Percentiles rank a stretch among this genome's conserved stretches.
These are phyloP conservation scores for Nesidiocoris tenuis DNA, from an alignment of 2,888 invertebrate species.

Conservation along the genomic window DNA sequence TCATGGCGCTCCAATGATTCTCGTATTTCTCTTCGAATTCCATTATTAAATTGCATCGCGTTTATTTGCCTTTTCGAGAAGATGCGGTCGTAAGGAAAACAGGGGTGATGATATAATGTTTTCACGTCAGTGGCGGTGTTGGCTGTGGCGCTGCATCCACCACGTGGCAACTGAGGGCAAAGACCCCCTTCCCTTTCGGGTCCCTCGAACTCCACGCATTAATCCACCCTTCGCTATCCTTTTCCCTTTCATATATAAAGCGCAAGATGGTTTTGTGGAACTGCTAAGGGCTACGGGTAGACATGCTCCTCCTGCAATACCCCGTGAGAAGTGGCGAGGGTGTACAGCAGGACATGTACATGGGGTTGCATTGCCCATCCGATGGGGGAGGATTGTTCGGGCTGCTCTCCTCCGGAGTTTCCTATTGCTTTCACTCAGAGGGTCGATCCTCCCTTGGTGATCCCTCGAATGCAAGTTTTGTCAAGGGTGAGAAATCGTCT, in stretches of 20 bases:
- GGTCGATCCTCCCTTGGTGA: not conserved
- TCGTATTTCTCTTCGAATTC: no score
- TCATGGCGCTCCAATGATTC: no score
- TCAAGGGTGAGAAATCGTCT: not conserved
- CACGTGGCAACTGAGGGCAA: not conserved
- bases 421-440: not conserved
- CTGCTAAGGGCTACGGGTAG: not conserved
- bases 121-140: not conserved
- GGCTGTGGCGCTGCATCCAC: not conserved
- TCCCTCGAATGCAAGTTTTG: not conserved
- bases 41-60: no score
- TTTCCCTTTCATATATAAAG: not conserved
- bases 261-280: not conserved
- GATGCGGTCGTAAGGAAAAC: not conserved
- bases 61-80: not conserved
- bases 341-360: not conserved
- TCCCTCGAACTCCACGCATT: not conserved
- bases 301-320: not conserved
- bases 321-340: not conserved
- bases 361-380: not conserved
- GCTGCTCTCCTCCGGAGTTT: not conserved
- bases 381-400: not conserved
- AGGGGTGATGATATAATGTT: not conserved
- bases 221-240: not conserved
- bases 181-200: not conserved